Evolutionary conservation across 1,140 invertebrate genomes (phyloP).

Genomic region (Tetramorium simillimum): DNA sequence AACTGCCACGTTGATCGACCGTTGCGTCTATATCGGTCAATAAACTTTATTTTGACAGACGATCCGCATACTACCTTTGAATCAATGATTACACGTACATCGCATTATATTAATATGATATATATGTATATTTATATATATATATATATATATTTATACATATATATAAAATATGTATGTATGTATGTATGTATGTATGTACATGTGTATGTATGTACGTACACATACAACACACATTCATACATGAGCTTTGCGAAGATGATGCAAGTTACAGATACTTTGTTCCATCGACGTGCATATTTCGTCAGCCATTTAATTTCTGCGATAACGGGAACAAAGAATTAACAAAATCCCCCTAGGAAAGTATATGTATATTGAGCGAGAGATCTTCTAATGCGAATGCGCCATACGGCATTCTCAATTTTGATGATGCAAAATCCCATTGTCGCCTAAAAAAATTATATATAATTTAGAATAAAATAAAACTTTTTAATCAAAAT

Average conservation of each 20-base stretch:
- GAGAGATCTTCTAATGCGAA: background rate
- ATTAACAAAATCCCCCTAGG: conserved; percentile 13
- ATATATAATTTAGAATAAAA: conserved; percentile 16
- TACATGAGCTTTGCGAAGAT: conserved; percentile 9
- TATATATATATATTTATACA: too few species aligned
- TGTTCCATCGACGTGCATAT: background rate
- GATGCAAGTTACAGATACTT: conserved; percentile 58
- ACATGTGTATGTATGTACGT: too few species aligned
- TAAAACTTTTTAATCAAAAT: background rate
- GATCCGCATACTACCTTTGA: background rate
- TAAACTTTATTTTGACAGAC: conserved; percentile 28
- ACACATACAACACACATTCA: too few species aligned
- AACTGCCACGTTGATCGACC: conserved; percentile 10
- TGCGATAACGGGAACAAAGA: conserved; percentile 24
- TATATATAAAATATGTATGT: too few species aligned
- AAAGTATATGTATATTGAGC: background rate
- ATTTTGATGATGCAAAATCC: background rate
- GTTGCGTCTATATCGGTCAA: background rate
- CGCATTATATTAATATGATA: background rate
- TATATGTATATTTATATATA: too few species aligned
- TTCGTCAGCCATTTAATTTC: conserved; percentile 63
- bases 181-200: too few species aligned
- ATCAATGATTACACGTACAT: conserved; percentile 39
- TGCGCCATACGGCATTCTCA: background rate
- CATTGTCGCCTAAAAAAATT: background rate